Evolutionary conservation across 2,797 vertebrate species (phyloP).

Genomic region (Ciconia nigra): DNA sequence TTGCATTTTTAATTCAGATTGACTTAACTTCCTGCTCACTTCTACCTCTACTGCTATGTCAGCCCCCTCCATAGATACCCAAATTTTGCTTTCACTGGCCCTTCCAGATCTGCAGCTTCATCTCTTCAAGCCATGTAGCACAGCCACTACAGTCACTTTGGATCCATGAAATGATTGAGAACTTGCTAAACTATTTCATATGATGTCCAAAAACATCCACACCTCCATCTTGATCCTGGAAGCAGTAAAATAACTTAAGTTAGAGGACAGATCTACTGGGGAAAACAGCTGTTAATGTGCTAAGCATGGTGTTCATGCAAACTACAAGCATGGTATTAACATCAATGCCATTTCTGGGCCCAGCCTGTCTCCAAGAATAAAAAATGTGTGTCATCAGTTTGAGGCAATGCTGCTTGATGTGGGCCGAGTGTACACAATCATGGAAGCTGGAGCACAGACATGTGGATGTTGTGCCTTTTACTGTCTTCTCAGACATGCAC

Average conservation of each 20-base stretch:
- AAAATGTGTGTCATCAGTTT: background rate
- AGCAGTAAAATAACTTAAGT: background rate
- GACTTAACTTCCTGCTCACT: background rate
- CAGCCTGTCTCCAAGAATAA: background rate
- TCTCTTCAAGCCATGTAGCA: background rate
- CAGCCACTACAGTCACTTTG: background rate
- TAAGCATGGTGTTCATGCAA: background rate
- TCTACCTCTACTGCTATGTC: background rate
- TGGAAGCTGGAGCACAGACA: background rate
- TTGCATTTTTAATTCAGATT: background rate
- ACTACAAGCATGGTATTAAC: background rate
- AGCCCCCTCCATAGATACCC: background rate
- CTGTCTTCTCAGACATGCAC: background rate
- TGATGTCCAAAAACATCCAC: background rate
- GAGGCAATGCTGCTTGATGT: background rate
- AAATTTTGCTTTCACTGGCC: background rate
- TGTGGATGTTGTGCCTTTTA: background rate
- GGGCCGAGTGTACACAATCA: fast-evolving
- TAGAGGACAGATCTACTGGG: background rate
- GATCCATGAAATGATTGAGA: background rate
- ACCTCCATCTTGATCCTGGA: background rate
- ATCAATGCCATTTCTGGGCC: background rate
- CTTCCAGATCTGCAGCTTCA: background rate
- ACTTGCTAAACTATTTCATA: background rate
- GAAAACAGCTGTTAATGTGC: background rate